phyloP scores from a whole-genome alignment of 1,140 invertebrate genomes.

The Eueides isabella region DNA sequence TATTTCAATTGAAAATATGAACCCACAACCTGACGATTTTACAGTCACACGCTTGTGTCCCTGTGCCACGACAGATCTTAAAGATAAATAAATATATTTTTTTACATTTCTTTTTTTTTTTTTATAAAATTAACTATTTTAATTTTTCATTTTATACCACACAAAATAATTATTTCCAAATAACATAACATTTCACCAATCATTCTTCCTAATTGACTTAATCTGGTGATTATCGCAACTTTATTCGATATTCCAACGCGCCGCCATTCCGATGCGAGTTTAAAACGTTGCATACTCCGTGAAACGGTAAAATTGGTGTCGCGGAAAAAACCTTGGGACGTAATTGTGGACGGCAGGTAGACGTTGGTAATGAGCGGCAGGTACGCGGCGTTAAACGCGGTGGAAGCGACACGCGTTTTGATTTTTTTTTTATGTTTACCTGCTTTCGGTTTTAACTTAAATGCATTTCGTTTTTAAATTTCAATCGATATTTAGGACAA shows the following conservation, averaged over 20 bases:
- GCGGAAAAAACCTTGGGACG: constrained; percentile 52
- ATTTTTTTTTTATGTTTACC: neutral
- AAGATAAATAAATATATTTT: no score
- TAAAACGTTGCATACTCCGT: constrained; percentile 35
- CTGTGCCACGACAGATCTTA: no score
- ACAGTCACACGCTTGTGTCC: no score
- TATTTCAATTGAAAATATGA: no score
- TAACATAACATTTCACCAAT: neutral
- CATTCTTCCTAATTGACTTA: constrained; percentile 5
- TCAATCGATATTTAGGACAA: neutral
- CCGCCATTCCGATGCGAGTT: constrained; percentile 10
- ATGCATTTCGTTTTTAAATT: neutral
- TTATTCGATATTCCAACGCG: neutral
- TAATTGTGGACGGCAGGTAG: constrained; percentile 52
- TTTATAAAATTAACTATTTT: no score
- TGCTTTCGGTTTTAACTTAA: neutral
- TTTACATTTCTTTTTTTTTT: no score
- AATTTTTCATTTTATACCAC: no score
- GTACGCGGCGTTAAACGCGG: constrained; percentile 26
- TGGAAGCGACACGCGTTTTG: constrained; percentile 22
- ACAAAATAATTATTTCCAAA: no score
- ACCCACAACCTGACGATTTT: no score
- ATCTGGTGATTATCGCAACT: neutral
- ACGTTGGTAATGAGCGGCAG: constrained; percentile 40
- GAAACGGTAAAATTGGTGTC: constrained; percentile 53